Conservation (phyloP, 2,113 vertebrate species). For the Thalassoma bifasciatum region DNA sequence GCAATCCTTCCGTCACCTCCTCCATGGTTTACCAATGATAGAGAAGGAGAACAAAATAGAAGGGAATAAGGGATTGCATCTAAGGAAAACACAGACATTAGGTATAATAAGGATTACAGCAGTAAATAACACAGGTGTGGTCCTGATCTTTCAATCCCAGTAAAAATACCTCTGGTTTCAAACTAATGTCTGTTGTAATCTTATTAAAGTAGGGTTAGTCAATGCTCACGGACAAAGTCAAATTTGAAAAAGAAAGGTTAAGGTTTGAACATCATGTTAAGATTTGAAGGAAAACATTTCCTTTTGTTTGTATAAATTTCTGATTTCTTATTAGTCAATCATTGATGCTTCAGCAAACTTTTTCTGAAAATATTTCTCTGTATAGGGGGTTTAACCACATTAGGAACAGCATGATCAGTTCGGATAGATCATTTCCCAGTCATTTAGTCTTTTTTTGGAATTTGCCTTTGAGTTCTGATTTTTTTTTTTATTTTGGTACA, state of each 20-base stretch:
- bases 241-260: not conserved
- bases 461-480: too few species aligned
- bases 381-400: not conserved
- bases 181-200: slow-evolving; percentile 1
- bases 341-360: not conserved
- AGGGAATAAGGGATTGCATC: slow-evolving; percentile 13
- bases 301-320: not conserved
- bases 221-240: slow-evolving; percentile 3
- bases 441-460: not conserved
- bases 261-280: not conserved
- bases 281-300: too few species aligned
- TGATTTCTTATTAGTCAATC: too few species aligned
- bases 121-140: slow-evolving; percentile 34
- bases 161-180: slow-evolving; percentile 1
- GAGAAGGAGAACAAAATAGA: slow-evolving; percentile 22
- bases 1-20: not conserved
- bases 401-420: not conserved
- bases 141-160: not conserved
- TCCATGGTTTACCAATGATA: slow-evolving; percentile 15
- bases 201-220: not conserved
- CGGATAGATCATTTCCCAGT: not conserved
- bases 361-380: not conserved
- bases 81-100: slow-evolving; percentile 22
- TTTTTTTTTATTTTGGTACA: too few species aligned
- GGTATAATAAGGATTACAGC: not conserved